Evolutionary conservation across 2,797 vertebrate species (phyloP), one percentile per base, ranked within the genome.

Genomic region (Salarias fasciatus): DNA sequence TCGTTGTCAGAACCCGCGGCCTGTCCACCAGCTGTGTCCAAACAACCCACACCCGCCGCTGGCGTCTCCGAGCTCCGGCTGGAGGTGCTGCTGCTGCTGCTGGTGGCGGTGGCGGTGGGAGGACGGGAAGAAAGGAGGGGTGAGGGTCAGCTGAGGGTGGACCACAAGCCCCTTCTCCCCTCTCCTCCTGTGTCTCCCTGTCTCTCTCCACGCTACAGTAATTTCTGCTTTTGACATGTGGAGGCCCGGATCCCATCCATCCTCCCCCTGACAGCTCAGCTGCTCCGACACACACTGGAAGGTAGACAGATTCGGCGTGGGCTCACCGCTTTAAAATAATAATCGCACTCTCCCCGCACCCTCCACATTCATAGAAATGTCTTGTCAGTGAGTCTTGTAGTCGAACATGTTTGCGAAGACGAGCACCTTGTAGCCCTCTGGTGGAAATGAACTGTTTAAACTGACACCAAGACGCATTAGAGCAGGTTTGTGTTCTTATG

Each of bases 21-120:
- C 54, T 77, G 81, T 81, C 80, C 64, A 55, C 76, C 85, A 86
- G 81, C 85, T 89, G 85, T 79, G 80, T 85, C 75, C 80, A 82
- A 73, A 76, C 72, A 77, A 37, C 59, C 65, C 62, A 72, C 75
- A 51, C 66, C 78, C 62, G 63, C 57, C 14, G 59, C 29, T 38
- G 73, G 59, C 36, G 66, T 61, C 56, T 76, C 46, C 33, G 52
- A 54, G 61, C 63, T 44, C 60, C 47, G 58, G 50, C 58, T 33
- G 38, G 57, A 45, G 61, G 30, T 41, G 60, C 14, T 59, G 49
- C 37, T 18, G 33, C 13, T 55, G 18, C 2, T 24, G 18, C 6
- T 6, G 52, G 10, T 38, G 54, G 11, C 8, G 18, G 53, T 3
- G 74, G 48, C 47, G 29, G 55, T 2, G 35, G 50, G n/a, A n/a